Base-by-base conservation (phyloP, 2,797 vertebrate species). In the Siniperca obscura region DNA sequence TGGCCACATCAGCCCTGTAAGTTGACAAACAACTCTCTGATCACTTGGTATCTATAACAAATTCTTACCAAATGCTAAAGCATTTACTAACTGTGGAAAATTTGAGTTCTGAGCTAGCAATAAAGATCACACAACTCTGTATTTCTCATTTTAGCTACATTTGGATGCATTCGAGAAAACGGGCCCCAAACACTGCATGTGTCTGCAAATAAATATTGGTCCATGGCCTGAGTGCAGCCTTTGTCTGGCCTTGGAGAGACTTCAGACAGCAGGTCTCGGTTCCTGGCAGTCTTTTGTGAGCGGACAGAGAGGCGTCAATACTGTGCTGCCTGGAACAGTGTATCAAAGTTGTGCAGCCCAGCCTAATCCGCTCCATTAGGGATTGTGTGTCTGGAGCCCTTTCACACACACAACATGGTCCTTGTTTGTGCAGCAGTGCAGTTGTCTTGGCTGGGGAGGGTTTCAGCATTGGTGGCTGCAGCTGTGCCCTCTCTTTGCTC, bases 401-500 rank as follows among this genome's bases (percentile, higher is more conserved):
- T 92, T 93, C 75, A 81, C 69, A 62, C 92, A 90, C 94, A 98
- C 96, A 98, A 97, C 96, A 91, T 91, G 52, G 76, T 93, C 90
- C 93, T 97, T 98, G 96, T 98, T 94, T 96, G 85, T 89, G 89
- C 78, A 65, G 89, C 2, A n/a, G 86, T 95, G 91, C 97, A 98
- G 97, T 98, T 99, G 98, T 96, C 91, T 76, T 70, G 67, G 77
- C 70, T 34, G 38, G 82, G 85, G 82, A 77, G 96, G 86, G 11
- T 52, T 91, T 93, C 90, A 77, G 88, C 68, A 80, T 68, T 90
- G 92, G 82, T 77, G 85, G 83, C 87, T 95, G 95, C 98, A 98
- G 97, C 97, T 98, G 98, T 97, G 96, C 90, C 89, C 10, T 53
- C 85, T 74, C 89, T 95, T 91, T 96, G 94, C 91, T 85, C 92